phyloP scores from a whole-genome alignment of 2,888 invertebrate species.

The Taenaris catops region DNA sequence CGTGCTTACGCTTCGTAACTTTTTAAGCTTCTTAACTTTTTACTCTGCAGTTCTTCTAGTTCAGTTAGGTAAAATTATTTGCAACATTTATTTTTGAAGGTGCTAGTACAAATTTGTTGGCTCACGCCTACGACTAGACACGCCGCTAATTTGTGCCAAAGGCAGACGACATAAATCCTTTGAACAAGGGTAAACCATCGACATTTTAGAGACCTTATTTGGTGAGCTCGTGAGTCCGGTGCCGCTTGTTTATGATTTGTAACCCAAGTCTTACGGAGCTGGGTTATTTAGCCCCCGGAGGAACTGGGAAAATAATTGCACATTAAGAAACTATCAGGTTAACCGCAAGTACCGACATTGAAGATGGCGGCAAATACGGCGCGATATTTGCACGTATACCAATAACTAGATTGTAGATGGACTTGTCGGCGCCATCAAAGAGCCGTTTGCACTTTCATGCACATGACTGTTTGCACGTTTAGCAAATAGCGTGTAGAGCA shows the following conservation, averaged over 20 bases:
- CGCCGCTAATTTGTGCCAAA: slow-evolving; percentile 70
- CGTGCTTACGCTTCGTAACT: too few species aligned
- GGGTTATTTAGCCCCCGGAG: slow-evolving; percentile 23
- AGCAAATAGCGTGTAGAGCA: slow-evolving; percentile 16
- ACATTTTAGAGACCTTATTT: slow-evolving; percentile 57
- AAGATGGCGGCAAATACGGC: slow-evolving; percentile 6
- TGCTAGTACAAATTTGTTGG: slow-evolving; percentile 49
- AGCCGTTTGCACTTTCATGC: slow-evolving; percentile 9
- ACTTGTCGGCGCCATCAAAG: slow-evolving; percentile 24
- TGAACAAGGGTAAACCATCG: slow-evolving; percentile 54
- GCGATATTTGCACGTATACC: slow-evolving; percentile 23
- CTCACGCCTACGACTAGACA: slow-evolving; percentile 61
- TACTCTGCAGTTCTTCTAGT: too few species aligned
- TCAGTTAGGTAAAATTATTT: too few species aligned
- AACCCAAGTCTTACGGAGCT: slow-evolving; percentile 29
- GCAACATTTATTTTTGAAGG: slow-evolving; percentile 10
- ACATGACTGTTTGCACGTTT: slow-evolving; percentile 16
- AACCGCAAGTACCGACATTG: slow-evolving; percentile 15
- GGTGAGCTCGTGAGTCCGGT: slow-evolving; percentile 61
- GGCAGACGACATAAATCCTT: slow-evolving; percentile 66
- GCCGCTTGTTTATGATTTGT: slow-evolving; percentile 70
- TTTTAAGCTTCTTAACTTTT: too few species aligned
- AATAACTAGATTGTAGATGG: slow-evolving; percentile 20
- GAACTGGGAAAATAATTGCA: slow-evolving; percentile 25
- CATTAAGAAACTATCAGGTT: slow-evolving; percentile 24